Conservation (phyloP, 2,888 invertebrate genomes). For the Himalopsyche kuldschensis region DNA sequence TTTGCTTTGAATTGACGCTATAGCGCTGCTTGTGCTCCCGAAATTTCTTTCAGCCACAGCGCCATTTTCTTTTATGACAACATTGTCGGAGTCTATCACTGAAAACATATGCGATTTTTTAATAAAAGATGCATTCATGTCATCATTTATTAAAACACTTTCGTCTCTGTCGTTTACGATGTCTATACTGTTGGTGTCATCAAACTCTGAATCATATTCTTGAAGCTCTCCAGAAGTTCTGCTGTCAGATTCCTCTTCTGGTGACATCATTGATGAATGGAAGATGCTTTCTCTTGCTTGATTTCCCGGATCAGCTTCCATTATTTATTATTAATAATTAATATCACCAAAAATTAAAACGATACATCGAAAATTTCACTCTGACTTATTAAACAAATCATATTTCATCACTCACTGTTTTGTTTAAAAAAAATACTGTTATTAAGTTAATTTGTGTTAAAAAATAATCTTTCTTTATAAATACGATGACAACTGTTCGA, state of each 20-base stretch:
- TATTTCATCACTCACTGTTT: too few species aligned
- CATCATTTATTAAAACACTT: background rate
- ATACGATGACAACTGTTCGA: too few species aligned
- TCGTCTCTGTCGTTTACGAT: slow-evolving; percentile 24
- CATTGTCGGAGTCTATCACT: background rate
- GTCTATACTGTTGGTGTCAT: slow-evolving; percentile 33
- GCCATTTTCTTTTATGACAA: background rate
- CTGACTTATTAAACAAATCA: too few species aligned
- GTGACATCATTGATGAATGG: slow-evolving; percentile 9
- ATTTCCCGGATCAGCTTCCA: slow-evolving; percentile 7
- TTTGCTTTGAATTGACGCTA: slow-evolving; percentile 46
- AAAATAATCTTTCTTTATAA: too few species aligned
- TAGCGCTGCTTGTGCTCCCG: background rate
- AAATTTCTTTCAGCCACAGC: background rate
- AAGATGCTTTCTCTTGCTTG: background rate
- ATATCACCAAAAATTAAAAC: background rate
- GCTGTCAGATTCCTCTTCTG: slow-evolving; percentile 30
- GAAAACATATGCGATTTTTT: background rate
- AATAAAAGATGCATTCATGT: background rate
- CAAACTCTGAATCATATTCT: slow-evolving; percentile 34
- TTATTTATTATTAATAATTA: background rate
- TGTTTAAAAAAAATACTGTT: too few species aligned
- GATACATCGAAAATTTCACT: background rate
- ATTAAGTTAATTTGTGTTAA: too few species aligned
- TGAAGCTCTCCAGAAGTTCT: slow-evolving; percentile 10